Conservation (phyloP, 2,113 vertebrate genomes). For the Eolophus roseicapilla region DNA sequence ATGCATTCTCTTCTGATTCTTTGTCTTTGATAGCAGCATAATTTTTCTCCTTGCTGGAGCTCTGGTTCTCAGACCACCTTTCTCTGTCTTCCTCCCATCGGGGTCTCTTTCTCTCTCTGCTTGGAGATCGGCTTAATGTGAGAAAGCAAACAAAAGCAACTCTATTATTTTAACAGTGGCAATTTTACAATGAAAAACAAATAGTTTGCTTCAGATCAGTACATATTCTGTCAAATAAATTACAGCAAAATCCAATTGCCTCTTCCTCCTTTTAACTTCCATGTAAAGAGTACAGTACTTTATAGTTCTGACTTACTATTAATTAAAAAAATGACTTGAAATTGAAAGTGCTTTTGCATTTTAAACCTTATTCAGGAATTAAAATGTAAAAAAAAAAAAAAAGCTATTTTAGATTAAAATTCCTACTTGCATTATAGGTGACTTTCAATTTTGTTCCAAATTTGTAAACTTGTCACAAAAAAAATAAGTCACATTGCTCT, state of each 20-base stretch:
- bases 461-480: neutral
- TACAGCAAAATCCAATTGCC: neutral
- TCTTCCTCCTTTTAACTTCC: neutral
- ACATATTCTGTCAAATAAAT: neutral
- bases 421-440: neutral
- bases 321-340: neutral
- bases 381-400: neutral
- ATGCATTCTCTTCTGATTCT: constrained; percentile 74
- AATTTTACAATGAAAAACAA: neutral
- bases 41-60: constrained; percentile 73
- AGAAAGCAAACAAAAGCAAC: neutral
- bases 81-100: constrained; percentile 90
- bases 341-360: neutral
- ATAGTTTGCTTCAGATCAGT: neutral
- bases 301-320: neutral
- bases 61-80: constrained; percentile 74
- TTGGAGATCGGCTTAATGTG: constrained; percentile 79
- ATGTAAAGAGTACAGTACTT: neutral
- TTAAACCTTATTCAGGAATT: neutral
- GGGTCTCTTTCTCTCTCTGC: constrained; percentile 87
- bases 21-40: constrained; percentile 75
- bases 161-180: neutral
- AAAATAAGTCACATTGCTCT: neutral
- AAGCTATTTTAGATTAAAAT: neutral
- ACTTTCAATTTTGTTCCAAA: neutral